phyloP scores from a whole-genome alignment of 37 sponge, comb jelly and placozoan species.

The Eunapius fragilis region DNA sequence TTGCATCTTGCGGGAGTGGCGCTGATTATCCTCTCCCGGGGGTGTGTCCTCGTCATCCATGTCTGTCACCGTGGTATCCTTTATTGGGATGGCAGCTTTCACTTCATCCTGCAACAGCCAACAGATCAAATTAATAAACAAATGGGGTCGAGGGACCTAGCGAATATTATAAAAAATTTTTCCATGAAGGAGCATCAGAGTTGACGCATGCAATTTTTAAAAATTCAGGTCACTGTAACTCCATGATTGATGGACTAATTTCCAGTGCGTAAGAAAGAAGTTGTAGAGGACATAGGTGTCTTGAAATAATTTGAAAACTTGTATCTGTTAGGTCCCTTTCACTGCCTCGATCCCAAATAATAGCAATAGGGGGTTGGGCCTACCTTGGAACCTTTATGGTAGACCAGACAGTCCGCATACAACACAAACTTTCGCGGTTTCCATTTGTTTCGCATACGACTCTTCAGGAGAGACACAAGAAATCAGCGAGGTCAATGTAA shows the following conservation, averaged over 20 bases:
- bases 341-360: background rate
- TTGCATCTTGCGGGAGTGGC: background rate
- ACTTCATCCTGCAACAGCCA: no score
- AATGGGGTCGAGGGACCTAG: constrained; percentile 15
- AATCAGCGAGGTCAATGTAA: no score
- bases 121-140: background rate
- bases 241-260: no score
- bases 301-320: no score
- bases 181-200: no score
- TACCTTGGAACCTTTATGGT: constrained; percentile 68
- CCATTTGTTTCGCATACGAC: constrained; percentile 48
- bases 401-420: constrained; percentile 35
- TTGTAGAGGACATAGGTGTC: no score
- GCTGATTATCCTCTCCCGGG: background rate
- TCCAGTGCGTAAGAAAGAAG: no score
- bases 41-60: background rate
- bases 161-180: no score
- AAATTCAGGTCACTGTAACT: no score
- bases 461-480: no score
- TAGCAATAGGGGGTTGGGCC: background rate
- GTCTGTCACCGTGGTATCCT: background rate
- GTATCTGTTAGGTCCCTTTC: no score
- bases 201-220: no score
- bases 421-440: constrained; percentile 71
- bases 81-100: background rate